phyloP scores from a whole-genome alignment of 2,888 invertebrate genomes.

The Lacanobia oleracea region DNA sequence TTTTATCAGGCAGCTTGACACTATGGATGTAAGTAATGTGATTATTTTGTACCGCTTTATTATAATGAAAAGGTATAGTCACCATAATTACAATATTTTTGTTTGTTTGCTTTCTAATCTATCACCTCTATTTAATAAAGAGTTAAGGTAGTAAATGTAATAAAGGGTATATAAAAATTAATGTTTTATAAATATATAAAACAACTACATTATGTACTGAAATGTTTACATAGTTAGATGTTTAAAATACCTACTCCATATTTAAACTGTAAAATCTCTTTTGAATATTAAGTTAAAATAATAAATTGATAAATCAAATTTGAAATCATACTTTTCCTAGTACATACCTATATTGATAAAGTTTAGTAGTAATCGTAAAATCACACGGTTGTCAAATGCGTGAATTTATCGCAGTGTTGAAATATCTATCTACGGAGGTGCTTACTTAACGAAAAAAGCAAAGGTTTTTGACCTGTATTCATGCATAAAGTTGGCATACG shows the following conservation, averaged over 20 bases:
- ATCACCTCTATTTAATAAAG: neutral
- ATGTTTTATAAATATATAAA: too few relatives aligned
- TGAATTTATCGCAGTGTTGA: constrained; percentile 26
- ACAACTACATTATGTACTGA: too few relatives aligned
- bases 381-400: constrained; percentile 50
- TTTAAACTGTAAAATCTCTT: constrained; percentile 1
- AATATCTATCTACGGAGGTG: neutral
- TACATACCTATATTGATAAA: neutral
- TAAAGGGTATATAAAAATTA: neutral
- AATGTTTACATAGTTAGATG: too few relatives aligned
- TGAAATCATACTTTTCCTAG: neutral
- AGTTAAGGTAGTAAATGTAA: neutral
- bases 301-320: too few relatives aligned
- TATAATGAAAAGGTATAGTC: constrained; percentile 6
- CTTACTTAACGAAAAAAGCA: neutral
- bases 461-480: constrained; percentile 26
- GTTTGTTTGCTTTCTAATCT: neutral
- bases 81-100: neutral
- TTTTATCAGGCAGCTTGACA: constrained; percentile 55
- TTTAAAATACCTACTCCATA: neutral
- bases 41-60: constrained; percentile 49
- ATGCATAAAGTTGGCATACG: constrained; percentile 12
- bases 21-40: constrained; percentile 54
- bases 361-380: constrained; percentile 23
- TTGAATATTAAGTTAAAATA: too few relatives aligned